Percentiles rank a stretch among this genome's conserved stretches.
Evolutionary conservation across 2,797 vertebrate genomes (phyloP).

Genomic region (Cuculus canorus): DNA sequence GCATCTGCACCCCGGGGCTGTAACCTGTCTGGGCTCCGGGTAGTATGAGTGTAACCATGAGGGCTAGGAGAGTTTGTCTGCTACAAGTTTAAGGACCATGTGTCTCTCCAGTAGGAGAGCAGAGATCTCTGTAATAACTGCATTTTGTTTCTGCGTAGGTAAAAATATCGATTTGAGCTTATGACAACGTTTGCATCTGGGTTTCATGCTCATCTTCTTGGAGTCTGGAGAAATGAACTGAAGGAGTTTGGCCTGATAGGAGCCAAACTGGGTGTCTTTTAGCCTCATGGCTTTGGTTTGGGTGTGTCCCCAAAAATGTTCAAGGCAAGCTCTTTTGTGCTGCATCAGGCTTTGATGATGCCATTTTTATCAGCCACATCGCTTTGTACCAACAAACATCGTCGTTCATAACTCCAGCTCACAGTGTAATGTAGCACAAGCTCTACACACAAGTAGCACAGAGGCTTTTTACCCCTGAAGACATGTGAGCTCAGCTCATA

Average conservation of each 20-base stretch:
- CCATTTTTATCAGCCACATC: background rate
- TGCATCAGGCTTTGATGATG: background rate
- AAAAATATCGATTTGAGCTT: background rate
- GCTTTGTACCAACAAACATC: rapidly evolving
- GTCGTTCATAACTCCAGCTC: background rate
- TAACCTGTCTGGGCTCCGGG: rapidly evolving
- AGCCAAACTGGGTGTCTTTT: background rate
- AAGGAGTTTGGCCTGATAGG: too few relatives aligned
- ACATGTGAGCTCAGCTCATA: background rate
- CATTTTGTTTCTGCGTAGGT: background rate
- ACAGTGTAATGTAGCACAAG: rapidly evolving
- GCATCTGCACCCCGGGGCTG: background rate
- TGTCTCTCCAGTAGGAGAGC: background rate
- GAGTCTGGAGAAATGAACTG: background rate
- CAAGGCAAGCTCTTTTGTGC: background rate
- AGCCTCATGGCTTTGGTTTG: background rate
- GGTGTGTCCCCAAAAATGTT: background rate
- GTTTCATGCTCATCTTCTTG: background rate
- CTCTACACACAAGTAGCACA: background rate
- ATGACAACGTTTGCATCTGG: background rate
- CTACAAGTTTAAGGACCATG: background rate
- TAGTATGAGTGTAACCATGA: background rate
- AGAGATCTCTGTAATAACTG: too few relatives aligned
- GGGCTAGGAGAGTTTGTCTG: background rate
- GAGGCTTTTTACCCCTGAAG: rapidly evolving